A percentile compares a stretch with the other conserved stretches of the same genome.
Conservation (phyloP, 2,797 vertebrate species). For the Ptychadena robeensis region DNA sequence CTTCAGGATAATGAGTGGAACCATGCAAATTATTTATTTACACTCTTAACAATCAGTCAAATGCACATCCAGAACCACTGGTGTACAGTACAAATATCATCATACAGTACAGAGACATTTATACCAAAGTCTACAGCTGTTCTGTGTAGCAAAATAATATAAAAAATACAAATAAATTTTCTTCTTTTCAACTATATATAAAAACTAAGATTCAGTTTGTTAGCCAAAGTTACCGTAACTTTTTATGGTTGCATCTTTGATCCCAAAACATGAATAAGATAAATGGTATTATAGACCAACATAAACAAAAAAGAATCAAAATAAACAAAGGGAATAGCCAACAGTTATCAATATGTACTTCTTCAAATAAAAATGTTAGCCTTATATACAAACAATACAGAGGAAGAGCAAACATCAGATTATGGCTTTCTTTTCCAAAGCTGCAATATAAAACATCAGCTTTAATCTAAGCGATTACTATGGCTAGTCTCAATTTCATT, state of each 20-base stretch:
- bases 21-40: no score
- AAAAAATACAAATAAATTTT: no score
- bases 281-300: background rate
- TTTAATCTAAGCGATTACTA: background rate
- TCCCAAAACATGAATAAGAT: background rate
- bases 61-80: no score
- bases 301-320: background rate
- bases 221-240: no score
- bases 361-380: background rate
- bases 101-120: no score
- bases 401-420: background rate
- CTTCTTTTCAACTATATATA: no score
- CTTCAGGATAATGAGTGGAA: no score
- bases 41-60: no score
- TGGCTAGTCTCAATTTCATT: background rate
- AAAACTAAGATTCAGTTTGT: no score
- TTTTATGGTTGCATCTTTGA: background rate
- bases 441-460: background rate
- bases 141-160: no score
- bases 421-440: background rate
- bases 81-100: no score
- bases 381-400: background rate
- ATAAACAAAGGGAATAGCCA: background rate
- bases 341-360: background rate
- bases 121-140: no score